phyloP scores from a whole-genome alignment of 1,140 invertebrate genomes.

The Nasonia giraulti region DNA sequence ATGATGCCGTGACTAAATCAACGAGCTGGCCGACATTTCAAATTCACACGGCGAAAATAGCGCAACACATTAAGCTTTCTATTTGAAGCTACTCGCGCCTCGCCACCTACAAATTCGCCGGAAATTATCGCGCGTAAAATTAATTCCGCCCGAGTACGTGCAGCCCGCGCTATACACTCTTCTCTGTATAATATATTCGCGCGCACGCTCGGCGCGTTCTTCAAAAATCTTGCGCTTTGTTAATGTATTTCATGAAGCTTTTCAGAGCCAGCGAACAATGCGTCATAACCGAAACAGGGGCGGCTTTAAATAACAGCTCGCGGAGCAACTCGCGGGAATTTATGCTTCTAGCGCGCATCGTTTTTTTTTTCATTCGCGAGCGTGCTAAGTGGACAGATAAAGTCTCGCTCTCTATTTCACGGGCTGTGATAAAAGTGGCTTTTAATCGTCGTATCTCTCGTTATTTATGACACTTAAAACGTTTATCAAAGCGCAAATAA shows the following conservation, averaged over 20 bases:
- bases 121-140: constrained; percentile 33
- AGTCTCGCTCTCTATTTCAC: not conserved
- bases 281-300: not conserved
- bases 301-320: not conserved
- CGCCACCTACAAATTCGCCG: constrained; percentile 8
- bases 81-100: not conserved
- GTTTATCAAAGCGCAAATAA: too few species aligned
- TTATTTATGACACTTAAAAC: too few species aligned
- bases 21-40: not conserved
- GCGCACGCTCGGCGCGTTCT: not conserved
- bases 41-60: not conserved
- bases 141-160: constrained; percentile 18
- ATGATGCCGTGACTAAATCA: not conserved
- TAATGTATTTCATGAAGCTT: not conserved
- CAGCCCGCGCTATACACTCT: not conserved
- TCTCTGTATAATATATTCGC: not conserved
- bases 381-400: not conserved
- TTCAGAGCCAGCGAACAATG: not conserved
- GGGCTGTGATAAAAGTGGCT: not conserved
- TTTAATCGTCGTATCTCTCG: not conserved
- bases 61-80: not conserved
- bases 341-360: not conserved
- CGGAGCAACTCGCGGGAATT: not conserved
- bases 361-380: not conserved
- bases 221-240: constrained; percentile 8